Conservation (phyloP, 1,140 invertebrate species). For the Ceratina calcarata region DNA sequence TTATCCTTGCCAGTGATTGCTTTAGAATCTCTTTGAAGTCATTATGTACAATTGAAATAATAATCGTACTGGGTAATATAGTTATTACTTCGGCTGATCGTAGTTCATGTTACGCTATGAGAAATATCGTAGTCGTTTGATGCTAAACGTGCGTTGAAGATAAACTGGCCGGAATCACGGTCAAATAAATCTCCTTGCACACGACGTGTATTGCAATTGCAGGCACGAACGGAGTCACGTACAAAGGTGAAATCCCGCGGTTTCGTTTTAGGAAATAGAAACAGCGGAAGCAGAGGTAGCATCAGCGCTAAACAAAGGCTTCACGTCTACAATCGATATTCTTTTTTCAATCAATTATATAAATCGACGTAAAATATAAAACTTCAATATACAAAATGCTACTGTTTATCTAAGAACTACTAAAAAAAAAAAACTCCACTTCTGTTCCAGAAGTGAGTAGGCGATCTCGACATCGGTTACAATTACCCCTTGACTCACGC, state of each 20-base stretch:
- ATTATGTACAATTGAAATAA: not conserved
- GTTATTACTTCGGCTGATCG: not conserved
- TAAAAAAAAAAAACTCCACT: not conserved
- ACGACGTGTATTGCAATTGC: not conserved
- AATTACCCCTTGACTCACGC: not conserved
- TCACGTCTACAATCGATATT: not conserved
- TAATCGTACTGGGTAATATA: not conserved
- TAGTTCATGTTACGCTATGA: not conserved
- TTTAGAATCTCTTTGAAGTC: too few relatives aligned
- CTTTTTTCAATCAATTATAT: too few relatives aligned
- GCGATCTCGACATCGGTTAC: conserved; percentile 6
- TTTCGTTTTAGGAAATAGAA: conserved; percentile 21
- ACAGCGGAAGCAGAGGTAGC: not conserved
- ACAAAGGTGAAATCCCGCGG: conserved; percentile 16
- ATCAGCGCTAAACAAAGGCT: not conserved
- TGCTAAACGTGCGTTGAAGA: not conserved
- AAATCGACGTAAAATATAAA: too few relatives aligned
- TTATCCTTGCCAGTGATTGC: too few relatives aligned
- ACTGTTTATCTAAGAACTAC: too few relatives aligned
- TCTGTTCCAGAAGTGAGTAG: not conserved
- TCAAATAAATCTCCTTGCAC: conserved; percentile 20
- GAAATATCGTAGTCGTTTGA: not conserved
- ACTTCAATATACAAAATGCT: too few relatives aligned
- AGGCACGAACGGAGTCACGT: conserved; percentile 5
- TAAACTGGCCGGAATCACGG: conserved; percentile 23